Conservation (phyloP, 2,797 vertebrate genomes). For the Sebastes oblongus region DNA sequence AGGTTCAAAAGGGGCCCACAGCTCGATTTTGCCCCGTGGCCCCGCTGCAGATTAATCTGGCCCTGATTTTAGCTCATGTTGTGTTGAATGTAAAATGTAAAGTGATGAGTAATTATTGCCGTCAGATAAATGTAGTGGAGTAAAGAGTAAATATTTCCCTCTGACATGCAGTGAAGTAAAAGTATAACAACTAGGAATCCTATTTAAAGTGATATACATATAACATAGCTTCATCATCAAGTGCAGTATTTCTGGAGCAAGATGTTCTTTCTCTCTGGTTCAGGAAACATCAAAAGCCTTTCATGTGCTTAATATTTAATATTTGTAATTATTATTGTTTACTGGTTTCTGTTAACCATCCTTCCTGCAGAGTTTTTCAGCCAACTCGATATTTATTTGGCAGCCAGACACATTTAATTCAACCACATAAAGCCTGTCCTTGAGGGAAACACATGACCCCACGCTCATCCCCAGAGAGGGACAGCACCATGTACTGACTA, state of each 20-base stretch:
- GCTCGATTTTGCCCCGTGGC: neutral
- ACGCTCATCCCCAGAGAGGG: neutral
- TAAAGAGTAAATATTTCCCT: neutral
- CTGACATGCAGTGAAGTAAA: neutral
- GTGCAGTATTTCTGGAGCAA: neutral
- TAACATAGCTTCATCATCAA: neutral
- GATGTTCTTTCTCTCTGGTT: neutral
- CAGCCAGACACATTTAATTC: neutral
- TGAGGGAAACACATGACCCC: constrained; percentile 36
- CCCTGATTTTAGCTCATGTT: neutral
- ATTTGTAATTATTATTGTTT: neutral
- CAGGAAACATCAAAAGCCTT: neutral
- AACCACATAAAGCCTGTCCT: constrained; percentile 4
- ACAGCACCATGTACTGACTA: neutral
- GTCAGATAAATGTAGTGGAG: neutral
- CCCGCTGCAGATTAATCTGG: neutral
- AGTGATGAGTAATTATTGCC: neutral
- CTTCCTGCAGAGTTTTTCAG: neutral
- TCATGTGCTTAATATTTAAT: neutral
- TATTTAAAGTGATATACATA: neutral
- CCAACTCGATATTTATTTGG: neutral
- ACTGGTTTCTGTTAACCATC: neutral
- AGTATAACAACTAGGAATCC: neutral
- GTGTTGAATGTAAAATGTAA: neutral
- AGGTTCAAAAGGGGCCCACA: neutral